These are phyloP conservation scores for Pseudonaja textilis DNA, from an alignment of 2,113 vertebrate genomes.

Conservation along the genomic window DNA sequence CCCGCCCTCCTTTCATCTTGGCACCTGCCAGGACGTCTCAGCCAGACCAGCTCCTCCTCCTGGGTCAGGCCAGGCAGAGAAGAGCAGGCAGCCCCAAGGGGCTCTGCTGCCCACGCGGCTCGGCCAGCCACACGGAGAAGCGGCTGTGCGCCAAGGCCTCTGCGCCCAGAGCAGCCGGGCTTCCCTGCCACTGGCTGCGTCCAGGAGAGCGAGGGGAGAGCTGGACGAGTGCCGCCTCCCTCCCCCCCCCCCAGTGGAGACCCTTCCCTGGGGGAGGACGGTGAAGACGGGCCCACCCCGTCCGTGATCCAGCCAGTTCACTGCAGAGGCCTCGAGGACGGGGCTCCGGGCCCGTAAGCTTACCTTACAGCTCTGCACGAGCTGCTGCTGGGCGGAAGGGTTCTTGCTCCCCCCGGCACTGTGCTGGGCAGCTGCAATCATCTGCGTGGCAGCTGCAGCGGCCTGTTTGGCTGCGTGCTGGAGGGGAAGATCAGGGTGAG, in stretches of 20 bases:
- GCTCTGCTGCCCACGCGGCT: background rate
- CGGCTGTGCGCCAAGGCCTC: background rate
- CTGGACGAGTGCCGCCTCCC: no score
- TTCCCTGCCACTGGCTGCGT: background rate
- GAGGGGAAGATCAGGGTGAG: background rate
- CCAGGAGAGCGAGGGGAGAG: no score
- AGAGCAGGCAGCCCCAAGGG: background rate
- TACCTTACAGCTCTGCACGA: slow-evolving; percentile 97
- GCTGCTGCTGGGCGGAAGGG: slow-evolving; percentile 88
- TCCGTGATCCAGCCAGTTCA: no score
- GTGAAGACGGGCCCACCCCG: background rate
- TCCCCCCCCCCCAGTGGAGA: no score
- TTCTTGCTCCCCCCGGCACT: slow-evolving; percentile 88
- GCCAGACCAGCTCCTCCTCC: background rate
- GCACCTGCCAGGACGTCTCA: background rate
- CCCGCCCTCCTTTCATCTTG: background rate
- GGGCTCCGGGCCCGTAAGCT: background rate
- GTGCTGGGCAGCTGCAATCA: slow-evolving; percentile 88
- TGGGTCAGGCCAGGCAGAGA: background rate
- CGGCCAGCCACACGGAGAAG: background rate
- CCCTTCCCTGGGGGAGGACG: no score
- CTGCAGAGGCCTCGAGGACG: background rate
- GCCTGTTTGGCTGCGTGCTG: slow-evolving; percentile 94
- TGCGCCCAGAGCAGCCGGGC: background rate
- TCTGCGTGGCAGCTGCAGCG: slow-evolving; percentile 90